phyloP scores from a whole-genome alignment of 30 jellyfish, hydroid and myxozoan species.

The Hydra vulgaris region DNA sequence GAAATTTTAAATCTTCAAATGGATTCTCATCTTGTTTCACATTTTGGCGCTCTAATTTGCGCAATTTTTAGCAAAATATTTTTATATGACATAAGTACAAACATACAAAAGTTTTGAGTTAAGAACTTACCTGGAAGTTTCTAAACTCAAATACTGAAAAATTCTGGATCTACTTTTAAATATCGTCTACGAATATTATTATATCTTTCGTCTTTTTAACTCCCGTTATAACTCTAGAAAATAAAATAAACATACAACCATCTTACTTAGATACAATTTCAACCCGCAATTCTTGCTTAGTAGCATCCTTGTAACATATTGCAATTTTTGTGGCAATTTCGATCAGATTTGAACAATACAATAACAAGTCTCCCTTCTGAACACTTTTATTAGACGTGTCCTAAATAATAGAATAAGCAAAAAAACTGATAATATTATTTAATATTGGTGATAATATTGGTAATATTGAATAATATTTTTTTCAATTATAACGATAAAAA shows the following conservation, averaged over 20 bases:
- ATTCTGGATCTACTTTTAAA: too few relatives aligned
- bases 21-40: too few relatives aligned
- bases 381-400: slow-evolving; percentile 46
- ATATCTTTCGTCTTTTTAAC: too few relatives aligned
- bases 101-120: too few relatives aligned
- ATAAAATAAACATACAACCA: too few relatives aligned
- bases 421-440: not conserved
- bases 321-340: slow-evolving; percentile 71
- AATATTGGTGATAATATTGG: not conserved
- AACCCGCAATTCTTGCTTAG: slow-evolving; percentile 28
- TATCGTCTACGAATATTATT: not conserved
- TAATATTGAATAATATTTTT: not conserved
- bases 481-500: not conserved
- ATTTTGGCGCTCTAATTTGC: too few relatives aligned
- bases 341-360: slow-evolving; percentile 51
- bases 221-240: too few relatives aligned
- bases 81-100: too few relatives aligned
- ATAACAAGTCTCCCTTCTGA: slow-evolving; percentile 76
- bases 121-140: too few relatives aligned
- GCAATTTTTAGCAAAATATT: too few relatives aligned
- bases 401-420: slow-evolving; percentile 26
- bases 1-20: too few relatives aligned
- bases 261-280: slow-evolving; percentile 49
- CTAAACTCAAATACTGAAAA: too few relatives aligned
- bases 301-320: slow-evolving; percentile 30